Conservation (phyloP, 92 coral and sea anemone species). For the Zoanthus solanderi region DNA sequence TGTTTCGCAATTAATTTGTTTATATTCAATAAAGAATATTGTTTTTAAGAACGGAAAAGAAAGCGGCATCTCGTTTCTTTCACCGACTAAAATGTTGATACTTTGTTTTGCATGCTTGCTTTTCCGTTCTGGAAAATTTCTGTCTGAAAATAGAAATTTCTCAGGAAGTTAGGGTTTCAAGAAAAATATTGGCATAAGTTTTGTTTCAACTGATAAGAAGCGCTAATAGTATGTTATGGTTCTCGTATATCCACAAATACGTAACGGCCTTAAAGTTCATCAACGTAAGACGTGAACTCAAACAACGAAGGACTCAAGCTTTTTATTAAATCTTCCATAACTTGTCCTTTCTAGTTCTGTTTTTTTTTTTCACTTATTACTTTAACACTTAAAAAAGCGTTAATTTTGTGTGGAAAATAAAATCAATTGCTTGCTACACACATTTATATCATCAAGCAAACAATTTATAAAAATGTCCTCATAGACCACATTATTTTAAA, state of each 20-base stretch:
- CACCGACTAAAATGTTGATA: background rate
- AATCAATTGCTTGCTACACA: too few species aligned
- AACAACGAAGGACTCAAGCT: too few species aligned
- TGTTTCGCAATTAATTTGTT: background rate
- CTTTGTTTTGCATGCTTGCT: constrained; percentile 6
- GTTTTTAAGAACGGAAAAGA: background rate
- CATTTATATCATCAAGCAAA: too few species aligned
- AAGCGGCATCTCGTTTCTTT: background rate
- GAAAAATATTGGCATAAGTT: constrained; percentile 26
- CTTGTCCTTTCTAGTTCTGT: too few species aligned
- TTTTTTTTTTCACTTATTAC: too few species aligned
- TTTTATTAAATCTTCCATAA: too few species aligned
- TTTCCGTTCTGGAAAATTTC: constrained; percentile 19
- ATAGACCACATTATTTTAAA: too few species aligned
- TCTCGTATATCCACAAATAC: background rate
- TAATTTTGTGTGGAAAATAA: too few species aligned
- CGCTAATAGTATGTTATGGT: too few species aligned
- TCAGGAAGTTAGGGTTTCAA: constrained; percentile 27
- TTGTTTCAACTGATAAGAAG: background rate
- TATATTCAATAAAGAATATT: background rate
- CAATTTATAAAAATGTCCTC: too few species aligned
- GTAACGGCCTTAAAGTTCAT: background rate
- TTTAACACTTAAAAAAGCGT: too few species aligned
- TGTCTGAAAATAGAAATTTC: constrained; percentile 29
- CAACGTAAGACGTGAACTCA: too few species aligned